phyloP scores from a whole-genome alignment of 2,113 vertebrate genomes.

The Chaetorhynchus papuensis region DNA sequence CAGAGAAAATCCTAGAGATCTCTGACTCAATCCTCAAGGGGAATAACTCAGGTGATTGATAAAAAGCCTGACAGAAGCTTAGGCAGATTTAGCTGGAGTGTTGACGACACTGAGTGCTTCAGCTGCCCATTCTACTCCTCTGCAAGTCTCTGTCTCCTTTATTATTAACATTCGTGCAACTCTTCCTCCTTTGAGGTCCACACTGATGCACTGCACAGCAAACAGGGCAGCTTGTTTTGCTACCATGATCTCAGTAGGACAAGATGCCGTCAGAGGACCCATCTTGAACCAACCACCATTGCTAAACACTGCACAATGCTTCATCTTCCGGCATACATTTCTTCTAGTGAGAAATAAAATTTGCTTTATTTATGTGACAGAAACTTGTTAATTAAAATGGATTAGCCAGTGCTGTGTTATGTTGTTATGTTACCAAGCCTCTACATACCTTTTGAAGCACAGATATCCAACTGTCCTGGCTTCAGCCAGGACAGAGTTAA shows the following conservation, averaged over 20 bases:
- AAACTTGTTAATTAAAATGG: neutral
- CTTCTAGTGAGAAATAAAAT: neutral
- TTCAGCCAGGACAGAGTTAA: neutral
- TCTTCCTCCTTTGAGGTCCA: neutral
- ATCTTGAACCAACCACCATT: neutral
- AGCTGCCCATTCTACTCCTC: neutral
- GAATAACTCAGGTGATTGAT: neutral
- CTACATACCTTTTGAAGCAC: neutral
- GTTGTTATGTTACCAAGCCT: neutral
- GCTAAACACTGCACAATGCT: neutral
- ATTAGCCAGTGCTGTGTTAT: neutral
- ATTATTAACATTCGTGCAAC: neutral
- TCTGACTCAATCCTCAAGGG: neutral
- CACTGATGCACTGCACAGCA: neutral
- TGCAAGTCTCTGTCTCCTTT: neutral
- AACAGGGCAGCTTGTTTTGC: neutral
- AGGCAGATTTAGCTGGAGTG: neutral
- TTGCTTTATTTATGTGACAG: neutral
- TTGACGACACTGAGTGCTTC: neutral
- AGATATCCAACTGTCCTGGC: neutral
- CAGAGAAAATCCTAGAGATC: neutral
- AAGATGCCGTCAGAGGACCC: neutral
- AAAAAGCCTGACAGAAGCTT: neutral
- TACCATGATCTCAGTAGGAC: rapidly evolving
- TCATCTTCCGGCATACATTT: neutral